These are phyloP conservation scores for Brachyhypopomus gauderio DNA, from an alignment of 2,113 vertebrate genomes.

Conservation along the genomic window DNA sequence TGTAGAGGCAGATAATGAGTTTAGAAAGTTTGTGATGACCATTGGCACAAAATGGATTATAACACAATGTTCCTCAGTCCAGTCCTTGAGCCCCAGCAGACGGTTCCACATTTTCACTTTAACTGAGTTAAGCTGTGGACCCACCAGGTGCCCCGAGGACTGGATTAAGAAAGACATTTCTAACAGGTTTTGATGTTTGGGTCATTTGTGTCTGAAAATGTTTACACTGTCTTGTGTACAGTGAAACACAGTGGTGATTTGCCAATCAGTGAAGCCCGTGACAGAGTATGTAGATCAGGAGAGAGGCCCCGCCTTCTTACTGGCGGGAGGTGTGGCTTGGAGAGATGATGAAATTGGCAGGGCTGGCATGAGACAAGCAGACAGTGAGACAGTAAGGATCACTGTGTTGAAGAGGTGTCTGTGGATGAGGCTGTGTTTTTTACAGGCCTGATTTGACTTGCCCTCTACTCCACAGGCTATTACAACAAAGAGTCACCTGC, in stretches of 20 bases:
- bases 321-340: background rate
- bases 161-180: too few species aligned
- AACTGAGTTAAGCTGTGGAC: too few species aligned
- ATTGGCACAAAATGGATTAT: background rate
- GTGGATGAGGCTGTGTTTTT: background rate
- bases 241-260: background rate
- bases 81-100: too few species aligned
- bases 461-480: background rate
- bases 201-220: background rate
- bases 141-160: too few species aligned
- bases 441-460: background rate
- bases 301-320: background rate
- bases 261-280: background rate
- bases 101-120: too few species aligned
- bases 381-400: slow-evolving; percentile 5
- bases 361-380: background rate
- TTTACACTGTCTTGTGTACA: background rate
- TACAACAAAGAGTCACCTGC: background rate
- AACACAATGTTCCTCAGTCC: too few species aligned
- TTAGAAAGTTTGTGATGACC: slow-evolving; percentile 8
- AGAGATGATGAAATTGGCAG: background rate
- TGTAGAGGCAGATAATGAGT: slow-evolving; percentile 1
- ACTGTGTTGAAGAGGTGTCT: background rate
- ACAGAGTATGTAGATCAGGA: background rate
- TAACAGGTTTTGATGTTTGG: background rate